Conservation (phyloP, 2,888 invertebrate genomes). For the Pandemis corylana region DNA sequence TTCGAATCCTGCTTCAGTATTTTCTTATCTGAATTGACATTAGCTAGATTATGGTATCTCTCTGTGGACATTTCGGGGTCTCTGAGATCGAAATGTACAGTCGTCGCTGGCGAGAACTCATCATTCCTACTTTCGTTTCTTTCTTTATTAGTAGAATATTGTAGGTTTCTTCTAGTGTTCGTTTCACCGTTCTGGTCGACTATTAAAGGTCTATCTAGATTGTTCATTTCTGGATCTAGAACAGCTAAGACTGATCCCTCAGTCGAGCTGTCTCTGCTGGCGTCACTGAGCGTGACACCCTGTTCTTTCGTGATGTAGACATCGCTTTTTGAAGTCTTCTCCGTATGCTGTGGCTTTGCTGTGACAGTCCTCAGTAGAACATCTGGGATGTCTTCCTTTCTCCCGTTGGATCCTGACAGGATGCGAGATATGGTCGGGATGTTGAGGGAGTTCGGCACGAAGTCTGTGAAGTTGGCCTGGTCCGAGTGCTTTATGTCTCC, state of each 20-base stretch:
- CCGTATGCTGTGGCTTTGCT: conserved; percentile 80
- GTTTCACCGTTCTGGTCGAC: conserved; percentile 81
- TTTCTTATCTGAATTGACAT: conserved; percentile 84
- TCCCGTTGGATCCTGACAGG: conserved; percentile 93
- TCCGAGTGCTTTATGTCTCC: conserved; percentile 74
- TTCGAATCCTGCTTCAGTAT: conserved; percentile 74
- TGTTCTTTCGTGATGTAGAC: conserved; percentile 75
- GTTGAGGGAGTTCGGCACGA: conserved; percentile 88
- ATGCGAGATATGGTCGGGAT: conserved; percentile 94
- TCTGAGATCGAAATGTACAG: conserved; percentile 77
- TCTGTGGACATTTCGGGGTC: conserved; percentile 83
- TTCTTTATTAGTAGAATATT: conserved; percentile 76
- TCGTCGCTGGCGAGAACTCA: conserved; percentile 75
- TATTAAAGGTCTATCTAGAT: conserved; percentile 79
- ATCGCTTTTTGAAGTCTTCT: conserved; percentile 77
- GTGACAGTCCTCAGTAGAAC: conserved; percentile 89
- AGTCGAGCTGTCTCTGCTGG: conserved; percentile 74
- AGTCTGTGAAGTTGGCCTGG: conserved; percentile 85
- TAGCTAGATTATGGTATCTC: conserved; percentile 85
- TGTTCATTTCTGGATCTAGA: conserved; percentile 81
- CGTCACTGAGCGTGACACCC: conserved; percentile 76
- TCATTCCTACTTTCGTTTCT: conserved; percentile 71
- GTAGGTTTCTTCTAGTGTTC: conserved; percentile 79
- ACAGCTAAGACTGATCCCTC: conserved; percentile 81
- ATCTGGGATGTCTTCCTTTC: conserved; percentile 92